Evolutionary conservation across 1,140 invertebrate genomes (phyloP).

Genomic region (Halyomorpha halys): DNA sequence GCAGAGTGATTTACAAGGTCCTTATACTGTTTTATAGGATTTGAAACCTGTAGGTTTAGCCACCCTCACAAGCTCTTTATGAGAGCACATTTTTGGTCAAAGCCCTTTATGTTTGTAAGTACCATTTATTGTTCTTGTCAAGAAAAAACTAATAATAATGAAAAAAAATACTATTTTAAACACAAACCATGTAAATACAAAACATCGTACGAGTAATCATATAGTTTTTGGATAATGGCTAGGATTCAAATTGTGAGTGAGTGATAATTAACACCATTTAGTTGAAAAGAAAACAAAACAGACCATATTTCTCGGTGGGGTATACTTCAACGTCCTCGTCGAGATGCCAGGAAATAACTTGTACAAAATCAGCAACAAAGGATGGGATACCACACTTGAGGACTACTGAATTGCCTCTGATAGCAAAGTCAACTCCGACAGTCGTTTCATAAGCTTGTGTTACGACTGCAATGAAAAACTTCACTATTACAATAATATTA

Average conservation of each 20-base stretch:
- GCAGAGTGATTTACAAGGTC: too few relatives aligned
- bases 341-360: slow-evolving; percentile 71
- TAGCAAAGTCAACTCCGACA: slow-evolving; percentile 79
- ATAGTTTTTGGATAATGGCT: neutral
- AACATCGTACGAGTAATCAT: neutral
- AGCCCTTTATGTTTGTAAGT: too few relatives aligned
- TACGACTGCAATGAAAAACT: slow-evolving; percentile 54
- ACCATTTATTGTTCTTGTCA: too few relatives aligned
- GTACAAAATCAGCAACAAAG: slow-evolving; percentile 80
- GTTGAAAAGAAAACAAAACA: neutral
- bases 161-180: too few relatives aligned
- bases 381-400: slow-evolving; percentile 78
- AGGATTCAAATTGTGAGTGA: slow-evolving; percentile 1
- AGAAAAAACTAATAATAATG: too few relatives aligned
- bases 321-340: slow-evolving; percentile 51
- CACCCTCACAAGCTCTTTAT: too few relatives aligned
- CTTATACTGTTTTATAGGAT: too few relatives aligned
- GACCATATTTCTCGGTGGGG: slow-evolving; percentile 16
- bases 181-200: too few relatives aligned
- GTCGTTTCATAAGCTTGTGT: slow-evolving; percentile 75
- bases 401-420: slow-evolving; percentile 73
- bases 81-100: too few relatives aligned
- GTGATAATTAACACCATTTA: neutral
- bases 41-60: too few relatives aligned
- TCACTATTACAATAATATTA: slow-evolving; percentile 19